Percentiles rank a stretch among this genome's conserved stretches.
These are phyloP conservation scores for Gambusia holbrooki DNA, from an alignment of 2,113 vertebrate species.

Conservation along the genomic window DNA sequence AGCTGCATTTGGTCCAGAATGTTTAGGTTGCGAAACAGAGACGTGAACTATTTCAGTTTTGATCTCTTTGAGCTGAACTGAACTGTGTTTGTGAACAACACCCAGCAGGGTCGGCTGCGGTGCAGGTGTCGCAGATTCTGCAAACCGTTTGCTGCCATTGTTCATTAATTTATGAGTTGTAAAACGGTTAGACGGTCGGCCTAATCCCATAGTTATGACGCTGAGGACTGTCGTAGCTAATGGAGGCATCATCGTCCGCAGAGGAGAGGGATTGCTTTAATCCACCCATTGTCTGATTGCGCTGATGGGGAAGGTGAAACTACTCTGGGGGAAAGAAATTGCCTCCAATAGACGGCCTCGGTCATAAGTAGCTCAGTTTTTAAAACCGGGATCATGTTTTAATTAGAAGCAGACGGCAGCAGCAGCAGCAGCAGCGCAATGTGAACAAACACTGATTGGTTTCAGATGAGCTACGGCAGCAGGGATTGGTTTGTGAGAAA, in stretches of 20 bases:
- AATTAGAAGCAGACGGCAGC: conserved; percentile 18
- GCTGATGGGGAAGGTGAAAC: conserved; percentile 53
- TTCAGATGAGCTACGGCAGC: neutral
- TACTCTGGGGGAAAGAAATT: conserved; percentile 6
- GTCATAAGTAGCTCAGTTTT: conserved; percentile 25
- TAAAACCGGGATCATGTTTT: conserved; percentile 22
- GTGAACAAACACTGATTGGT: neutral
- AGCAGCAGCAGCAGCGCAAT: neutral
- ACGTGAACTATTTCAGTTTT: neutral
- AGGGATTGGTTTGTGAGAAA: conserved; percentile 6
- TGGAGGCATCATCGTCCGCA: conserved; percentile 57
- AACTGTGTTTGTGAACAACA: neutral
- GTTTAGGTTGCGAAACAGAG: neutral
- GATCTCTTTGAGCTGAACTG: neutral
- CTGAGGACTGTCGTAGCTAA: conserved; percentile 62
- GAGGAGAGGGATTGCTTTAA: conserved; percentile 65
- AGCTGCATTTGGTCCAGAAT: too few species aligned
- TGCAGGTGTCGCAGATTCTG: conserved; percentile 12
- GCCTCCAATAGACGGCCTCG: conserved; percentile 29
- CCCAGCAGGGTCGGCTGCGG: neutral
- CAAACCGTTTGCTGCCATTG: conserved; percentile 39
- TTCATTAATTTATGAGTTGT: conserved; percentile 60
- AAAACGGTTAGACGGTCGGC: conserved; percentile 70
- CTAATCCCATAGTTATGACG: conserved; percentile 68
- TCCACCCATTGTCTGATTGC: conserved; percentile 66